Conservation (phyloP, 2,113 vertebrate genomes). For the Oncorhynchus gorbuscha region DNA sequence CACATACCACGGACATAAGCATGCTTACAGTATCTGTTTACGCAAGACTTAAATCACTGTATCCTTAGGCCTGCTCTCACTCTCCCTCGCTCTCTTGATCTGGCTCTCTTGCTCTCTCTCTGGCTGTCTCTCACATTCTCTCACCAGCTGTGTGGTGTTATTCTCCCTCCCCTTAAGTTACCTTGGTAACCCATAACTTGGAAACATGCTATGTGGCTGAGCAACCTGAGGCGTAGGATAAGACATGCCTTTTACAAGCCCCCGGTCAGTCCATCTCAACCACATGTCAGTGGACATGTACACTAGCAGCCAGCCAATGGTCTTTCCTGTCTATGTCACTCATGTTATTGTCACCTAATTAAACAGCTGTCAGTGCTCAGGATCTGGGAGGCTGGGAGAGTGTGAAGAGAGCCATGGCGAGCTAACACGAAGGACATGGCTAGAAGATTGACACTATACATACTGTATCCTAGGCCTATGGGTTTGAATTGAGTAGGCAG, state of each 20-base stretch:
- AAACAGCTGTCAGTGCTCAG: background rate
- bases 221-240: slow-evolving; percentile 31
- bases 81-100: background rate
- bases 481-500: too few relatives aligned
- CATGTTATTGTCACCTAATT: background rate
- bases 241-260: slow-evolving; percentile 29
- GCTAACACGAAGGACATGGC: too few relatives aligned
- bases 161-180: slow-evolving; percentile 39
- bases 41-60: background rate
- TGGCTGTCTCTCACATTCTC: background rate
- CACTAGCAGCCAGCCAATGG: slow-evolving; percentile 13
- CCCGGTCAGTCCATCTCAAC: slow-evolving; percentile 7
- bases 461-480: too few relatives aligned
- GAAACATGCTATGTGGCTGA: slow-evolving; percentile 35
- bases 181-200: slow-evolving; percentile 49
- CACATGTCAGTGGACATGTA: slow-evolving; percentile 22
- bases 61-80: background rate
- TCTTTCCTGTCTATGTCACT: slow-evolving; percentile 8
- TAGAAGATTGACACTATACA: too few relatives aligned
- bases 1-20: slow-evolving; percentile 29
- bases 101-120: slow-evolving; percentile 1
- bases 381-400: background rate
- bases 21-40: slow-evolving; percentile 20
- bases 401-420: too few relatives aligned
- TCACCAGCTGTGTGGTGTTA: slow-evolving; percentile 45